Evolutionary conservation across 1,140 invertebrate genomes (phyloP).

Genomic region (fruit fly (Drosophila melanogaster)): Release_6_plus_ISO1_MT NC_004354.4:14168501-14169000

Average conservation of each 20-base stretch:
- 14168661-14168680: not conserved
- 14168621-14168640: not conserved
- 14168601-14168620: not conserved
- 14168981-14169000: not conserved
- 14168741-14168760: conserved; percentile 13
- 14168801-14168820: conserved; percentile 18
- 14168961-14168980: not conserved
- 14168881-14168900: conserved; percentile 28
- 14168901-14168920: not conserved
- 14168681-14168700: conserved; percentile 21
- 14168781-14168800: conserved; percentile 13
- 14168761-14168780: conserved; percentile 14
- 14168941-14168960: not conserved
- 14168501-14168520: conserved; percentile 21
- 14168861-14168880: conserved; percentile 8
- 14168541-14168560: conserved; percentile 17
- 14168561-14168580: not conserved
- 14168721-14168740: conserved; percentile 23
- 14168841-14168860: conserved; percentile 3
- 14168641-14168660: not conserved
- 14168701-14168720: conserved; percentile 30
- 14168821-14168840: conserved; percentile 9
- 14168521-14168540: conserved; percentile 23
- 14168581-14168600: not conserved
- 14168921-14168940: not conserved